These are phyloP conservation scores for Morinoia aosen DNA, from an alignment of 2,888 invertebrate species.

Conservation along the genomic window DNA sequence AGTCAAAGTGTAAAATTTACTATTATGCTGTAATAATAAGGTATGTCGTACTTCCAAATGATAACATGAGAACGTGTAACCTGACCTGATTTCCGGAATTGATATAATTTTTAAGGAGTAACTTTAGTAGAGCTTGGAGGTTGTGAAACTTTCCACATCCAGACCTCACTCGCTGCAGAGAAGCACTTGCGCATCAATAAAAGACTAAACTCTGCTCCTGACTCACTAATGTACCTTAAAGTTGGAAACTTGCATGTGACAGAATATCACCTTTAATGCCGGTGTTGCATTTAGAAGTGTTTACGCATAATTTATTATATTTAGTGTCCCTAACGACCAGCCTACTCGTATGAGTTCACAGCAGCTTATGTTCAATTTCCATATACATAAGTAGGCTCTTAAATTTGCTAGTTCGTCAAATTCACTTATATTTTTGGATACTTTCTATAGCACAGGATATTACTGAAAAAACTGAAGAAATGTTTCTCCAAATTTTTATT, in stretches of 20 bases:
- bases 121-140: too few relatives aligned
- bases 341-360: neutral
- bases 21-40: too few relatives aligned
- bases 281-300: neutral
- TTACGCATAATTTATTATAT: neutral
- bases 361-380: neutral
- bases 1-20: too few relatives aligned
- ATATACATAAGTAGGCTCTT: neutral
- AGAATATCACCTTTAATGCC: neutral
- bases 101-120: too few relatives aligned
- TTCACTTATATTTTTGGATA: neutral
- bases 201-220: neutral
- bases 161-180: neutral
- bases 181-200: neutral
- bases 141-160: too few relatives aligned
- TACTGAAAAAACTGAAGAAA: neutral
- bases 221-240: neutral
- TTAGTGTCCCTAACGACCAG: neutral
- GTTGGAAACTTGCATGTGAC: neutral
- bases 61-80: too few relatives aligned
- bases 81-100: too few relatives aligned
- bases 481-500: neutral
- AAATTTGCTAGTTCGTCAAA: neutral
- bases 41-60: too few relatives aligned
- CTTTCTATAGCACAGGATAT: neutral